Evolutionary conservation across 2,113 vertebrate genomes (phyloP).

Genomic region (Excalfactoria chinensis): DNA sequence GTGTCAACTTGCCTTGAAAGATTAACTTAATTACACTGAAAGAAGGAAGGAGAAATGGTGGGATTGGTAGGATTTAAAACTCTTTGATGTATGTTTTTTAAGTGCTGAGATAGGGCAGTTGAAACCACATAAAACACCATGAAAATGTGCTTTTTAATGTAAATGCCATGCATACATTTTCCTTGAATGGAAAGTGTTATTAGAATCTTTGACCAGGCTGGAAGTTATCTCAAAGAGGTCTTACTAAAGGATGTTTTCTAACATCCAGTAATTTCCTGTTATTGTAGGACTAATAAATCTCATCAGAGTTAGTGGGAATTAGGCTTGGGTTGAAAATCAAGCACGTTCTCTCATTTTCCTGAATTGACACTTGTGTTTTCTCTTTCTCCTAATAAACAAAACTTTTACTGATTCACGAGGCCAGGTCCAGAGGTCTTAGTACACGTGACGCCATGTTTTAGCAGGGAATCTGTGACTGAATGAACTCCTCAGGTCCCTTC

Average conservation of each 20-base stretch:
- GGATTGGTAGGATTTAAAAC: conserved; percentile 49
- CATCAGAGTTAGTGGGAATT: not conserved
- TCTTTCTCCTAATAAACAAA: not conserved
- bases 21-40: conserved; percentile 67
- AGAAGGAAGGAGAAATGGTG: not conserved
- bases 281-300: not conserved
- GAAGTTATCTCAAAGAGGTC: not conserved
- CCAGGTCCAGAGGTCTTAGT: not conserved
- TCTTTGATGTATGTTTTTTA: conserved; percentile 63
- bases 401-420: not conserved
- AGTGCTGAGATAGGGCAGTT: conserved; percentile 2
- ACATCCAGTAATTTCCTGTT: not conserved
- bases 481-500: too few relatives aligned
- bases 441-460: not conserved
- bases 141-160: conserved; percentile 17
- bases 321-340: not conserved
- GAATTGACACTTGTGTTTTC: not conserved
- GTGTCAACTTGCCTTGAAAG: conserved; percentile 54
- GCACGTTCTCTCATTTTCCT: not conserved
- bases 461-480: too few relatives aligned
- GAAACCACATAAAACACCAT: conserved; percentile 8
- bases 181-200: not conserved
- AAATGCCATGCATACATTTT: not conserved
- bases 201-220: not conserved
- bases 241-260: not conserved